These are phyloP conservation scores for Phengaris arion DNA, from an alignment of 2,888 invertebrate species.

Conservation along the genomic window DNA sequence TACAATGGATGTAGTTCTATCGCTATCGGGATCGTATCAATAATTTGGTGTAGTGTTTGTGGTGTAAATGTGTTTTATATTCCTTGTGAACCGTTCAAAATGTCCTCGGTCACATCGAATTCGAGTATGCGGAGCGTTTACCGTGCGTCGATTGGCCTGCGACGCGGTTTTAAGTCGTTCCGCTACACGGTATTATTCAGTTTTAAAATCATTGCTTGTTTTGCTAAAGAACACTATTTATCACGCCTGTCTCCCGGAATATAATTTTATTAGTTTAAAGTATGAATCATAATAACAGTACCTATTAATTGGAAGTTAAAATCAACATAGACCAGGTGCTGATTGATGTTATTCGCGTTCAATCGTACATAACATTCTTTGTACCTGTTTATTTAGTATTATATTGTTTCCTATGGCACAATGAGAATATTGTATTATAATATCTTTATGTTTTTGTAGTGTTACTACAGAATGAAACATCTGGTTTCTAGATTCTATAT, in stretches of 20 bases:
- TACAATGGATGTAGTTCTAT: constrained; percentile 65
- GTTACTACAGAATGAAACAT: too few species aligned
- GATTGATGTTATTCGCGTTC: background rate
- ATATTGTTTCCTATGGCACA: background rate
- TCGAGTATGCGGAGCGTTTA: constrained; percentile 73
- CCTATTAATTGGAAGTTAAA: background rate
- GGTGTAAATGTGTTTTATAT: constrained; percentile 41
- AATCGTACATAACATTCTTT: background rate
- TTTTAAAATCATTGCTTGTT: background rate
- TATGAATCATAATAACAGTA: background rate
- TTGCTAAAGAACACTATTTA: background rate
- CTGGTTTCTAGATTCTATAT: too few species aligned
- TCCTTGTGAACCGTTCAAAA: constrained; percentile 52
- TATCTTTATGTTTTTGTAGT: background rate
- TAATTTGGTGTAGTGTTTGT: constrained; percentile 44
- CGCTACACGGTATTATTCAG: constrained; percentile 64
- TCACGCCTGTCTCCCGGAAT: background rate
- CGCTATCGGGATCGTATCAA: constrained; percentile 45
- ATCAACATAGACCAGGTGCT: background rate
- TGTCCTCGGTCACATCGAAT: constrained; percentile 74
- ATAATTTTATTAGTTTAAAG: background rate
- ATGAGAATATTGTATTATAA: background rate
- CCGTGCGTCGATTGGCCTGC: constrained; percentile 70
- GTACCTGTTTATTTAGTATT: background rate
- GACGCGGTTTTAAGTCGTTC: constrained; percentile 74